phyloP scores from a whole-genome alignment of 2,797 vertebrate genomes.

The Nothura maculosa region DNA sequence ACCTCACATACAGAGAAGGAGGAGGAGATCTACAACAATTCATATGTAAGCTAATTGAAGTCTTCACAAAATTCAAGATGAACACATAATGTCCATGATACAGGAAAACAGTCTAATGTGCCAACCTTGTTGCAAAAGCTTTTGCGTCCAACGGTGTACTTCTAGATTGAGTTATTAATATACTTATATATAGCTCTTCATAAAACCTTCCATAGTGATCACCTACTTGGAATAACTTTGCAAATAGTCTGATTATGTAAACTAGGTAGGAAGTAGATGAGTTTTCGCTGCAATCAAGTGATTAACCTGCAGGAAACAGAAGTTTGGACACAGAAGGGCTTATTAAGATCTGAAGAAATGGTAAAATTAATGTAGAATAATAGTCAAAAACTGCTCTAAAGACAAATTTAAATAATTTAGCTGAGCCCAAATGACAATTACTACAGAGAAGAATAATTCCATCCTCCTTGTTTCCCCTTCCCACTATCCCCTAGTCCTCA shows the following conservation, averaged over 20 bases:
- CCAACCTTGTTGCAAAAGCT: neutral
- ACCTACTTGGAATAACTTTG: neutral
- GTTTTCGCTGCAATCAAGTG: neutral
- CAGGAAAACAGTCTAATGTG: neutral
- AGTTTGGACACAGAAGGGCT: neutral
- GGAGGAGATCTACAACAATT: neutral
- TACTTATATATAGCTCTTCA: neutral
- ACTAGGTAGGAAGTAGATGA: neutral
- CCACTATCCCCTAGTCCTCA: neutral
- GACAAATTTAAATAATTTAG: neutral
- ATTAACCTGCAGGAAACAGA: neutral
- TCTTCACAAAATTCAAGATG: neutral
- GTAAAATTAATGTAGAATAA: neutral
- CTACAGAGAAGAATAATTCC: neutral
- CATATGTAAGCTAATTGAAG: neutral
- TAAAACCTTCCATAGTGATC: neutral
- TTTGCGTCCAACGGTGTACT: neutral
- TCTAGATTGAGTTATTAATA: neutral
- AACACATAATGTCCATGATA: neutral
- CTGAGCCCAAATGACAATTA: neutral
- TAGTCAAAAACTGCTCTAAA: neutral
- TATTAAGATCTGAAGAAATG: neutral
- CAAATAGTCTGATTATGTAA: neutral
- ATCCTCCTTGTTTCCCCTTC: neutral
- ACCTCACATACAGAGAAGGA: neutral